Base-by-base conservation (phyloP, 30 jellyfish, hydroid and myxozoan species). In the Aurelia aurita region DNA sequence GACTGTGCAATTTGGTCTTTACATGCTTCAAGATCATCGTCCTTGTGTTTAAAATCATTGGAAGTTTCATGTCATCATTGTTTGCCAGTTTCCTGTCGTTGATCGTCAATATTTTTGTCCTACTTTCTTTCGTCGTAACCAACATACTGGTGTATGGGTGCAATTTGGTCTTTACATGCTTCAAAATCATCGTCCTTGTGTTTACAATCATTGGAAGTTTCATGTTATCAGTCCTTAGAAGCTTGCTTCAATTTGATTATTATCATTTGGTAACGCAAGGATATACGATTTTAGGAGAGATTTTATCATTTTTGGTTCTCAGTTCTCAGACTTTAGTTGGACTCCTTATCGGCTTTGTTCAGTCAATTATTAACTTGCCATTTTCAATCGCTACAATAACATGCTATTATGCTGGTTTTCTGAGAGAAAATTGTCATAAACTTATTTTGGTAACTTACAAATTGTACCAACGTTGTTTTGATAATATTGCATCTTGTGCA, bases 1-100 rank as follows among this genome's bases (percentile, higher is more conserved):
- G 25, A 25, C n/a, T 79, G n/a, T 79, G 83, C 82, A 20, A 32
- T 6, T 51, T 46, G 14, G 34, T 47, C 39, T 79, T 58, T 47
- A 79, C 51, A 2, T 51, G 51, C 29, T 64, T 79, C 60, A 64
- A 63, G 46, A 27, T 67, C 13, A 32, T 79, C 9, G 23, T 64
- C 54, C 54, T 21, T 65, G 32, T 64, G 82, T 79, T 79, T 65
- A 62, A 65, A 25, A 44, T 79, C 8, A 25, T 79, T 53, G 90
- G 68, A 5, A 64, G 49, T 34, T 44, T 63, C 12, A 39, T 46
- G 58, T 58, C 44, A 45, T 79, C 44, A 45, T n/a, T n/a, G n/a
- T n/a, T n/a, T n/a, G n/a, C n/a, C 39, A 72, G 26, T 7, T 3
- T 26, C 7, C 46, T 39, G 6, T 44, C 84, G 16, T 79, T 79